Evolutionary conservation across 2,797 vertebrate species (phyloP), one percentile per base, ranked within the genome.

Genomic region (Manis crassicaudata): DNA sequence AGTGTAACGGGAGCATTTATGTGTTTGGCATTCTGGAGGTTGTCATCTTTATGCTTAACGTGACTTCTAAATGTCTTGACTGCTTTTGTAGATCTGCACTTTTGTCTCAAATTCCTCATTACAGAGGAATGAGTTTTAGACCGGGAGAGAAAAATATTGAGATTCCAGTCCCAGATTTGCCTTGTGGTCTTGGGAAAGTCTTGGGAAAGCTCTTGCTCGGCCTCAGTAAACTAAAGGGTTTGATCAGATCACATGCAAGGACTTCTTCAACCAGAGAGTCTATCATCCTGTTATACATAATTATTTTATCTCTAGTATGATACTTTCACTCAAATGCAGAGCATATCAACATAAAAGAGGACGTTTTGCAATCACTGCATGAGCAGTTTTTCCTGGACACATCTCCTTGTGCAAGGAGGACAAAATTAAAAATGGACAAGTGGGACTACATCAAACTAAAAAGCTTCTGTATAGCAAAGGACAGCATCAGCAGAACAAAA

Each of bases 91-190:
- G 90, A 88, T 27, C 82, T 50, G 21, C 7, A 88, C 58, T 50
- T 94, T 93, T 86, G 35, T 85, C 40, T 96, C 23, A 93, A 79
- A 89, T 77, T 58, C 63, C 81, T 72, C 70, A 50, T 43, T 60
- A 93, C 16, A 94, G 20, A 94, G 35, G 63, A 88, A 79, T 86
- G 60, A 82, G 20, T 93, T 96, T 93, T 63, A 37, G 25, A 80
- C 23, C 7, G 37, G 35, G 17, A 86, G 60, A 20, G 20, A 92
- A n/a, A 87, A 94, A 92, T 68, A 29, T 79, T 27, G 86, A 23
- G 23, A 93, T 46, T 63, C 60, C 18, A 84, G 35, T 83, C 18
- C 46, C 60, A 92, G 25, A 21, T 91, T 58, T 89, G 65, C 7
- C 27, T 65, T 72, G 4, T 75, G n/a, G 54, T 72, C 77, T 86